Conservation (phyloP, 2,797 vertebrate species). For the Gymnothorax reevesii region DNA sequence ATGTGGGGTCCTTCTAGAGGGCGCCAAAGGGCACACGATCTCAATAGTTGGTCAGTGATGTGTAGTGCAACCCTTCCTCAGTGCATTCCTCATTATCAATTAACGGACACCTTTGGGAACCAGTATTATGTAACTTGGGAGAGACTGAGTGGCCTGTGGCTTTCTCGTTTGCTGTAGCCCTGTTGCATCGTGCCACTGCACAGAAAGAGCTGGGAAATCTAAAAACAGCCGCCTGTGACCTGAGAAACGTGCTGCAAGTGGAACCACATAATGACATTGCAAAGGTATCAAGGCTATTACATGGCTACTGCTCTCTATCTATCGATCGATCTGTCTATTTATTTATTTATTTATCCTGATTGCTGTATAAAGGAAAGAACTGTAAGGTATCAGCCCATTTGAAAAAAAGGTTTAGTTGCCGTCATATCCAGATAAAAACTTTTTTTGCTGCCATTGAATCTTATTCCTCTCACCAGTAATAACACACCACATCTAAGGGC, state of each 20-base stretch:
- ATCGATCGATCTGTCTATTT: too few relatives aligned
- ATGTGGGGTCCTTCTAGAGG: not conserved
- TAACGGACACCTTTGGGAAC: not conserved
- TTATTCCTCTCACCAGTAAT: not conserved
- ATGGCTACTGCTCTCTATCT: not conserved
- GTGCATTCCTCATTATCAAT: not conserved
- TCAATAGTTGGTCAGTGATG: not conserved
- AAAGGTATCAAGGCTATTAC: slow-evolving; percentile 61
- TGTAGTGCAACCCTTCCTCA: not conserved
- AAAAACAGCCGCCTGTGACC: slow-evolving; percentile 73
- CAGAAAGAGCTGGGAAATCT: slow-evolving; percentile 75
- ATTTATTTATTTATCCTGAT: not conserved
- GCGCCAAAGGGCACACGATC: not conserved
- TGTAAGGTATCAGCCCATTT: not conserved
- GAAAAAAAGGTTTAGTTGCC: not conserved
- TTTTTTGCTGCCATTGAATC: not conserved
- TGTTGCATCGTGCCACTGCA: slow-evolving; percentile 81
- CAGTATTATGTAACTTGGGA: not conserved
- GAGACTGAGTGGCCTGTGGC: not conserved
- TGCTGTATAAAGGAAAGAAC: not conserved
- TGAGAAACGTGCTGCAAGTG: slow-evolving; percentile 72
- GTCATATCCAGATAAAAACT: not conserved
- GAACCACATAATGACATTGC: slow-evolving; percentile 81
- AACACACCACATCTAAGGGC: not conserved
- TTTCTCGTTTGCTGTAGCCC: slow-evolving; percentile 66